Conservation (phyloP, 2,113 vertebrate genomes). For the Dicrurus megarhynchus region DNA sequence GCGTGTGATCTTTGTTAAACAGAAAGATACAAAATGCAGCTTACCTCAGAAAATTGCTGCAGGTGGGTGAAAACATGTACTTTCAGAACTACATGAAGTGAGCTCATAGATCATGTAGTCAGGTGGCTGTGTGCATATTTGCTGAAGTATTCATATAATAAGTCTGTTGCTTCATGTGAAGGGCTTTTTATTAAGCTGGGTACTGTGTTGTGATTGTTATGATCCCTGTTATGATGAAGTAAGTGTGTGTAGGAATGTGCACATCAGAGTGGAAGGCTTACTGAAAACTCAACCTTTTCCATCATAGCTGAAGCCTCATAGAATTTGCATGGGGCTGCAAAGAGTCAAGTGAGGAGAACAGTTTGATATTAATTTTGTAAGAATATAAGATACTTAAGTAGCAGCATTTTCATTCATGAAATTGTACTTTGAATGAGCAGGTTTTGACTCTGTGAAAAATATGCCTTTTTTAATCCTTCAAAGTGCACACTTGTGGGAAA, state of each 20-base stretch:
- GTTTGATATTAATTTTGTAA: neutral
- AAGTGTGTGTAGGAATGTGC: neutral
- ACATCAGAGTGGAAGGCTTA: neutral
- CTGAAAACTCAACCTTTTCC: neutral
- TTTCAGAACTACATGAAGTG: neutral
- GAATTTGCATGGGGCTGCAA: neutral
- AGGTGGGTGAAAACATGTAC: neutral
- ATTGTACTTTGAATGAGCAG: neutral
- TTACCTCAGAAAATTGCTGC: slow-evolving; percentile 6
- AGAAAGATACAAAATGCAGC: neutral
- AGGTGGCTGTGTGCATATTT: neutral
- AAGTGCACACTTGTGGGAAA: neutral
- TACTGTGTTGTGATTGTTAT: neutral
- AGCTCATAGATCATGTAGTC: neutral
- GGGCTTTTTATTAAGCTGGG: neutral
- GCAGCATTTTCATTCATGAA: neutral
- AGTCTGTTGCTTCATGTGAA: neutral
- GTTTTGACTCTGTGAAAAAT: neutral
- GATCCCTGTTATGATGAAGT: neutral
- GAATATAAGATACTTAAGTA: neutral
- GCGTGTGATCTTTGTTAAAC: neutral
- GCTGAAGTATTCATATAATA: neutral
- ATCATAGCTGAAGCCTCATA: neutral
- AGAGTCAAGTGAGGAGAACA: neutral
- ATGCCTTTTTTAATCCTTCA: neutral